Evolutionary conservation across 2,888 invertebrate species (phyloP).

Genomic region (Endotricha flammealis): DNA sequence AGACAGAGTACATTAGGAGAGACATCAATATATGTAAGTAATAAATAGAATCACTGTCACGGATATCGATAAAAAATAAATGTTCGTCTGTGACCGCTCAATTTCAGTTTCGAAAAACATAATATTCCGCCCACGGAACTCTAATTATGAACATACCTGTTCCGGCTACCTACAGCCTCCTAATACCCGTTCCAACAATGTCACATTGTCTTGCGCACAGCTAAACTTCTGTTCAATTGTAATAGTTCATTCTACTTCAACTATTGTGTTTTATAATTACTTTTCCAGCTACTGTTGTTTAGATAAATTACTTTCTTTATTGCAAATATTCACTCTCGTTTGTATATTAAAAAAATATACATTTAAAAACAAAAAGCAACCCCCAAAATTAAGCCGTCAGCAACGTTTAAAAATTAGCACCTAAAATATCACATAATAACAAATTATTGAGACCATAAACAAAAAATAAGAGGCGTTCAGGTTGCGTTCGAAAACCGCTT

Average conservation of each 20-base stretch:
- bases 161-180: constrained; percentile 25
- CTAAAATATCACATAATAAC: constrained; percentile 16
- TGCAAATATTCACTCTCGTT: no score
- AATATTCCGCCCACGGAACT: constrained; percentile 51
- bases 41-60: no score
- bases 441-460: constrained; percentile 41
- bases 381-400: no score
- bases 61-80: no score
- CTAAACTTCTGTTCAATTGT: constrained; percentile 57
- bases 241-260: constrained; percentile 28
- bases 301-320: neutral
- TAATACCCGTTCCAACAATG: constrained; percentile 57
- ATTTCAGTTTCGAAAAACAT: constrained; percentile 31
- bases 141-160: constrained; percentile 58
- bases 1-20: neutral
- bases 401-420: neutral
- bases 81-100: neutral
- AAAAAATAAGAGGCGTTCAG: constrained; percentile 35
- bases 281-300: constrained; percentile 38
- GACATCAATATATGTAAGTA: no score
- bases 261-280: constrained; percentile 49
- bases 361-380: neutral
- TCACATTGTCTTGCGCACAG: constrained; percentile 50
- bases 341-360: neutral
- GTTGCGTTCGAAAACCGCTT: constrained; percentile 50